These are phyloP conservation scores for Ommatoiulus sabulosus DNA, from an alignment of 2,888 invertebrate species.

Conservation along the genomic window DNA sequence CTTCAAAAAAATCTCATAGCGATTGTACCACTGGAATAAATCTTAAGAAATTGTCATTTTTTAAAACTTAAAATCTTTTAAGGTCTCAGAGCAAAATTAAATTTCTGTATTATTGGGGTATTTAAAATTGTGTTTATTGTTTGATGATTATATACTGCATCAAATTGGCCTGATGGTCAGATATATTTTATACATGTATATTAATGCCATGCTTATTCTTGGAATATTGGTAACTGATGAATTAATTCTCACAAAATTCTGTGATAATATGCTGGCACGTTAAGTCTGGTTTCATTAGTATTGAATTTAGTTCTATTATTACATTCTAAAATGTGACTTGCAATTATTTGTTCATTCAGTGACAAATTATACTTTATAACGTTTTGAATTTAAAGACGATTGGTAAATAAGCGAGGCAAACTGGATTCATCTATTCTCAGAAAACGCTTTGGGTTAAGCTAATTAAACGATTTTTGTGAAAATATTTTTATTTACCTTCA, in stretches of 20 bases:
- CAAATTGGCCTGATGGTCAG: neutral
- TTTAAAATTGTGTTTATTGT: no score
- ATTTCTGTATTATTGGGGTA: no score
- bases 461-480: conserved; percentile 2
- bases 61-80: no score
- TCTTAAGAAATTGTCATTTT: no score
- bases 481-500: neutral
- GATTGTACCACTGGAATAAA: no score
- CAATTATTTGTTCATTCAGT: conserved; percentile 1
- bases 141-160: conserved; percentile 27
- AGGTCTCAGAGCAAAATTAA: no score
- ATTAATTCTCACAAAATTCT: neutral
- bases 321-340: neutral
- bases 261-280: conserved; percentile 10
- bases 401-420: neutral
- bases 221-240: neutral
- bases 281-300: neutral
- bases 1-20: no score
- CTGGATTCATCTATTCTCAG: neutral
- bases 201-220: neutral
- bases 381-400: neutral
- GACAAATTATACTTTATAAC: neutral
- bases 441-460: neutral
- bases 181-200: neutral
- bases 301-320: neutral